phyloP scores from a whole-genome alignment of 2,113 vertebrate species.

The Panurus biarmicus region DNA sequence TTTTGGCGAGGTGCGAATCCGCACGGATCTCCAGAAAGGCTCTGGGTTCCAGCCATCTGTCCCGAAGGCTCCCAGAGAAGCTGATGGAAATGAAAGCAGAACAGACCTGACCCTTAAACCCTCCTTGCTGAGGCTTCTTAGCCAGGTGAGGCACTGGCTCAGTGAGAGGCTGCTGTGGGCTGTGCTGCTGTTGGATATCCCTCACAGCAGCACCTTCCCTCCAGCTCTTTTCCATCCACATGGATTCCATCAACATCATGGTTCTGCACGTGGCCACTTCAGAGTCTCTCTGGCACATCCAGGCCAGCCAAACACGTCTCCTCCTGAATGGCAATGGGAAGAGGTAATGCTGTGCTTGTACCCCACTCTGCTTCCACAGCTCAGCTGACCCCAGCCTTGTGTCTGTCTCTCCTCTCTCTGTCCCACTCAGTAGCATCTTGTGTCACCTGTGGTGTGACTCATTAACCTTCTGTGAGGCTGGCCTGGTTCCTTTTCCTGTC shows the following conservation, averaged over 20 bases:
- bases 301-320: conserved; percentile 79
- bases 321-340: conserved; percentile 83
- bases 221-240: conserved; percentile 86
- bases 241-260: conserved; percentile 92
- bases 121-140: conserved; percentile 78
- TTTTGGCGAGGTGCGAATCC: conserved; percentile 87
- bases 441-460: neutral
- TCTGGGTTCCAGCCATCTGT: conserved; percentile 1
- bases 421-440: neutral
- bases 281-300: conserved; percentile 95
- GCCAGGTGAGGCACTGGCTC: conserved; percentile 75
- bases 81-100: neutral
- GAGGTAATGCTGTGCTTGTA: conserved; percentile 34
- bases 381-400: neutral
- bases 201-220: neutral
- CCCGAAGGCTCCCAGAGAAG: neutral
- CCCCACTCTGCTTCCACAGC: neutral
- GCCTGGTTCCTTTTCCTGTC: neutral
- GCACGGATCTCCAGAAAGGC: conserved; percentile 80
- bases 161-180: neutral
- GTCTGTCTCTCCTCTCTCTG: neutral
- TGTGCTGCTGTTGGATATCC: accelerated
- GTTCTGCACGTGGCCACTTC: conserved; percentile 86
- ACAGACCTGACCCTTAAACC: conserved; percentile 72
- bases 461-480: neutral